These are phyloP conservation scores for Callopanchax toddi DNA, from an alignment of 2,113 vertebrate species.

Conservation along the genomic window DNA sequence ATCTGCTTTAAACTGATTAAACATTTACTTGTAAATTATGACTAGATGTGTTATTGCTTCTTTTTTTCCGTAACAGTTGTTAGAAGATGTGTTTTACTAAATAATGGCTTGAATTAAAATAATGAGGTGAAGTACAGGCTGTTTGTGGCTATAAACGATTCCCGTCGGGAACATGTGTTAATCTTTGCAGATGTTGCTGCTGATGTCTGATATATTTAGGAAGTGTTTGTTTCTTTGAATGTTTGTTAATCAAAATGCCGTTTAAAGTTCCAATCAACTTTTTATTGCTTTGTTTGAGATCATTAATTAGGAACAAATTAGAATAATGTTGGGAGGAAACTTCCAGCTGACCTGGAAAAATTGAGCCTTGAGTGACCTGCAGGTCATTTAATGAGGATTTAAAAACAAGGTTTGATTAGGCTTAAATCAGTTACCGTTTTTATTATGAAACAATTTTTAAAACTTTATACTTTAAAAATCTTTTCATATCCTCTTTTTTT, in stretches of 20 bases:
- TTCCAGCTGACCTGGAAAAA: conserved; percentile 38
- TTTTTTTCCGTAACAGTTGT: no score
- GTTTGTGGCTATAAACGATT: background rate
- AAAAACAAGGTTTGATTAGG: no score
- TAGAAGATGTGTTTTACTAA: no score
- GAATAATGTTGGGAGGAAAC: background rate
- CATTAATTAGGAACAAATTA: conserved; percentile 56
- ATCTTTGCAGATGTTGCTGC: background rate
- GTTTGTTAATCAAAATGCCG: conserved; percentile 15
- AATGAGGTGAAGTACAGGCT: background rate
- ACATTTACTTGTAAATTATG: no score
- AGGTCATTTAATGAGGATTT: conserved; percentile 11
- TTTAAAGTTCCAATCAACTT: conserved; percentile 41
- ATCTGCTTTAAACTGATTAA: background rate
- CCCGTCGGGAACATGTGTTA: background rate
- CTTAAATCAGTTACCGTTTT: no score
- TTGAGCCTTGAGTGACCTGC: conserved; percentile 2
- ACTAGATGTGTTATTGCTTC: no score
- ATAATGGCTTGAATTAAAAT: no score
- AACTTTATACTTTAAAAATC: no score
- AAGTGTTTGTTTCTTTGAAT: background rate
- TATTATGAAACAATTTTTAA: no score
- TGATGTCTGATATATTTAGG: background rate
- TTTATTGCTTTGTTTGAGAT: conserved; percentile 47
- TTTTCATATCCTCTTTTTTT: no score